These are phyloP conservation scores for Teleogryllus occipitalis DNA, from an alignment of 1,140 invertebrate genomes.

Conservation along the genomic window DNA sequence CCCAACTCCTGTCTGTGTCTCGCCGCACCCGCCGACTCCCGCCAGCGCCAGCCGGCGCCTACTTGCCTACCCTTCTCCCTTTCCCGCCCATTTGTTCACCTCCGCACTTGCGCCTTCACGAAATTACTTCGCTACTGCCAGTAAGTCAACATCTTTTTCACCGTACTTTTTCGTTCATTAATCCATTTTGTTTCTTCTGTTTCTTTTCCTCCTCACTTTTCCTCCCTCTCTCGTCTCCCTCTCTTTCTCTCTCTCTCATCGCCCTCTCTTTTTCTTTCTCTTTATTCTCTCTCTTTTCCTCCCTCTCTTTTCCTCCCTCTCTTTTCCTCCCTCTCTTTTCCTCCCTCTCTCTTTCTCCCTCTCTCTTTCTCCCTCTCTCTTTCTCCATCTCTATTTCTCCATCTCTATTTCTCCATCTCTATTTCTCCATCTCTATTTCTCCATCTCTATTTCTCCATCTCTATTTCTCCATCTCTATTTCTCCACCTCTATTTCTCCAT, in stretches of 20 bases:
- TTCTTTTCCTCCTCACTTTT: neutral
- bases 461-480: neutral
- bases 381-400: neutral
- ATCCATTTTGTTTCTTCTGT: neutral
- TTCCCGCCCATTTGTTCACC: too few species aligned
- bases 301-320: neutral
- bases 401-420: neutral
- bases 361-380: neutral
- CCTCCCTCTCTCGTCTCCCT: neutral
- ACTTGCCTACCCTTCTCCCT: too few species aligned
- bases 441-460: neutral
- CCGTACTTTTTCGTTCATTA: neutral
- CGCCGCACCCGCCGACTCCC: neutral
- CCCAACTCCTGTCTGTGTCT: neutral
- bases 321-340: too few species aligned
- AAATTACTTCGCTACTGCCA: too few species aligned
- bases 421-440: neutral
- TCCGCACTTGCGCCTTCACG: too few species aligned
- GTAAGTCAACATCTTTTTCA: too few species aligned
- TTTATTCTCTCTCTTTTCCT: neutral
- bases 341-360: too few species aligned
- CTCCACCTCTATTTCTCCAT: neutral
- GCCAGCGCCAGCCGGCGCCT: too few species aligned
- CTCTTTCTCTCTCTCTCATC: neutral
- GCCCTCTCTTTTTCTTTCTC: neutral